Evolutionary conservation across 1,140 invertebrate genomes (phyloP), one percentile per base, ranked within the genome.

Genomic region (Pachypeltis micranthus): DNA sequence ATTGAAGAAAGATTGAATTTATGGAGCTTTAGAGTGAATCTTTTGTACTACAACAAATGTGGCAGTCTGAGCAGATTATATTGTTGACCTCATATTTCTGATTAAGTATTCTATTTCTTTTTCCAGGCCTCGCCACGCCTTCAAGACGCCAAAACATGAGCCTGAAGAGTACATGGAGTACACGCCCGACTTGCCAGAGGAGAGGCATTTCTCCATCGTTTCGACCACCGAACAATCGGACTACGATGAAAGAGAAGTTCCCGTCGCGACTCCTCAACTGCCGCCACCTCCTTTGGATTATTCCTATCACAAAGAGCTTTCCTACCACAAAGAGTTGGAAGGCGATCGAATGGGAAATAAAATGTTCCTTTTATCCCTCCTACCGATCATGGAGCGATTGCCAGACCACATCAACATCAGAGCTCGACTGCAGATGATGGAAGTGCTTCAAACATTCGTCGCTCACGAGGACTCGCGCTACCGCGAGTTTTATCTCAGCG

Each of bases 281-380:
- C 47, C 47, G 4, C 47, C 12, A 21, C 47, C 12, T 10, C 47
- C 47, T 14, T 10, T 16, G 21, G 47, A 51, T 21, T 21, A 16
- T 21, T 51, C 47, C 47, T 51, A 21, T 21, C 47, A 51, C 47
- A 51, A 51, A 51, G 47, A 51, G 7, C 47, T 51, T 10, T 21
- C 47, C 21, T 51, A 51, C 47, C 47, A 51, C 21, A 51, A 51
- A 51, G 57, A 59, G 57, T 28, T 59, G n/a, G 26, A 29, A 59
- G 57, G 57, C n/a, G 57, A 59, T 29, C 57, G 57, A 4, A 59
- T 59, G 57, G 57, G 57, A 1, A 59, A 59, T 25, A 28, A 31
- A 2, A 59, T 59, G 57, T 59, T 59, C 19, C 28, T 59, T 2
- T 28, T 59, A 4, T 59, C 57, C 27, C 57, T 59, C 14, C 57